A percentile compares a stretch with the other conserved stretches of the same genome.
phyloP scores from a whole-genome alignment of 2,888 invertebrate species.

The Drosophila ustulata region DNA sequence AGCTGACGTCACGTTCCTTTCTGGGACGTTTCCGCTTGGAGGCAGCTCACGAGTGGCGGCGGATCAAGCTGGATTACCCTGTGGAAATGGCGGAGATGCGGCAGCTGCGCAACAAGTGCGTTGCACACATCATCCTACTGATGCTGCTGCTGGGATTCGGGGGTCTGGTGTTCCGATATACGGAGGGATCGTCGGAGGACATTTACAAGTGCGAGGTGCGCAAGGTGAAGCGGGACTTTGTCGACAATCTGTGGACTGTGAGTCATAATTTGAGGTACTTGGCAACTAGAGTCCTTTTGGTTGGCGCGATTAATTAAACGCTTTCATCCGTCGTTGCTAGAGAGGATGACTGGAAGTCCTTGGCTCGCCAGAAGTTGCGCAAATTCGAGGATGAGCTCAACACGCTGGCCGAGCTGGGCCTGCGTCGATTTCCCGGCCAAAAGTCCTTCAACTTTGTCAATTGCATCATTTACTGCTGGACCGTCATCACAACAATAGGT shows the following conservation, averaged over 20 bases:
- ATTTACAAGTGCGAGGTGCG: constrained; percentile 95
- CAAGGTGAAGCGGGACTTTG: constrained; percentile 93
- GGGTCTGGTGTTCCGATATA: constrained; percentile 91
- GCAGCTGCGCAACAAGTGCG: constrained; percentile 88
- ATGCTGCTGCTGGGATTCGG: constrained; percentile 92
- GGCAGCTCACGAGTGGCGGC: constrained; percentile 86
- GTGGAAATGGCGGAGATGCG: constrained; percentile 87
- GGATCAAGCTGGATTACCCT: constrained; percentile 87
- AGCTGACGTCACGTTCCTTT: constrained; percentile 76
- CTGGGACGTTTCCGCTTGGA: constrained; percentile 85
- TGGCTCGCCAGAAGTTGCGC: constrained; percentile 91
- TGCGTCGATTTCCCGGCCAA: constrained; percentile 93
- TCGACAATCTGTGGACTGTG: constrained; percentile 92
- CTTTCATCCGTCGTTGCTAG: constrained; percentile 80
- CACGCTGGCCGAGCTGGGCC: constrained; percentile 92
- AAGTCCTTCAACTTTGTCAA: constrained; percentile 95
- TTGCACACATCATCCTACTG: constrained; percentile 89
- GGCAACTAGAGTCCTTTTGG: not conserved
- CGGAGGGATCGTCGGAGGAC: constrained; percentile 94
- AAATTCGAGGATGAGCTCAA: constrained; percentile 95
- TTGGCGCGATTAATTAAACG: constrained; percentile 6
- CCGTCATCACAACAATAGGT: constrained; percentile 96
- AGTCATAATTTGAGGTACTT: constrained; percentile 90
- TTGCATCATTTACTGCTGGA: constrained; percentile 93
- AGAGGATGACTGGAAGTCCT: constrained; percentile 95